Conservation (phyloP, 2,797 vertebrate species). For the Epinephelus malabaricus region DNA sequence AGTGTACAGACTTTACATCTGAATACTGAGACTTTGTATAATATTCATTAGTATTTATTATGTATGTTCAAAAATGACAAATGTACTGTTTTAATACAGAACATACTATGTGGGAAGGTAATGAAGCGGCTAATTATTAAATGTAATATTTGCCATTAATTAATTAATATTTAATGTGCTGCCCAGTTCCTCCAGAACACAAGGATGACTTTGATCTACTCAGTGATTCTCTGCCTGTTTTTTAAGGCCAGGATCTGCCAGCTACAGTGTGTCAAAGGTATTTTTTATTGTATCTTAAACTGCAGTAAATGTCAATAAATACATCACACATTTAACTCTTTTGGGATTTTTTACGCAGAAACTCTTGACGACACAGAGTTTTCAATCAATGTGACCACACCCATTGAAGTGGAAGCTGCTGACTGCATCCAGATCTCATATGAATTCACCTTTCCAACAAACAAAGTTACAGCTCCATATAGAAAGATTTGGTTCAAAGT, state of each 20-base stretch:
- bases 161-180: background rate
- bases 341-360: slow-evolving; percentile 19
- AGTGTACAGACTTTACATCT: background rate
- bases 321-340: background rate
- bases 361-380: slow-evolving; percentile 15
- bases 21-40: background rate
- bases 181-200: background rate
- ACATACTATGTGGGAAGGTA: background rate
- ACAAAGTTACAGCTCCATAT: slow-evolving; percentile 2
- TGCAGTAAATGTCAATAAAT: background rate
- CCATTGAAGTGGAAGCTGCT: background rate
- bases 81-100: background rate
- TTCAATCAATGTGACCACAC: slow-evolving; percentile 21
- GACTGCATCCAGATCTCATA: background rate
- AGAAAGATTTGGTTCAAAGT: slow-evolving; percentile 24
- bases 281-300: background rate
- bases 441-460: background rate
- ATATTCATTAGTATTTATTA: too few relatives aligned
- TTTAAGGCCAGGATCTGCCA: slow-evolving; percentile 8
- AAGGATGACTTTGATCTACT: slow-evolving; percentile 32
- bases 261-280: slow-evolving; percentile 11
- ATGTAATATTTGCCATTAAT: background rate
- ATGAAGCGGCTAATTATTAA: background rate
- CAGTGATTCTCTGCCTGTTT: slow-evolving; percentile 32
- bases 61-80: background rate